phyloP scores from a whole-genome alignment of 2,797 vertebrate genomes.

The Morelia viridis region DNA sequence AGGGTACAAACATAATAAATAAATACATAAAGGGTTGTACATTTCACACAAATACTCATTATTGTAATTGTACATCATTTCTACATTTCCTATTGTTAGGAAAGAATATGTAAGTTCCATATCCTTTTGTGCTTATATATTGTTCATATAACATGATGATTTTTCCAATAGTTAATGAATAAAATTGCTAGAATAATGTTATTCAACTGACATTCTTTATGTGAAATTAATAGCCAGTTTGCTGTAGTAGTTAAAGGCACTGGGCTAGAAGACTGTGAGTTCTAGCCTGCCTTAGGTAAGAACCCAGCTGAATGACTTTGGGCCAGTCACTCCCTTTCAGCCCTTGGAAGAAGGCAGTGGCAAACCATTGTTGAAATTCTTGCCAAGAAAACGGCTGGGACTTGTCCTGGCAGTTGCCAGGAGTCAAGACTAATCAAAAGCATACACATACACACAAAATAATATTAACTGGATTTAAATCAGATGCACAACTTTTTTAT shows the following conservation, averaged over 20 bases:
- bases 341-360: neutral
- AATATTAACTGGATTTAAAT: constrained; percentile 74
- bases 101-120: constrained; percentile 44
- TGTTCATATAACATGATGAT: constrained; percentile 64
- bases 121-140: constrained; percentile 58
- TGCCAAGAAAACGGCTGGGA: neutral
- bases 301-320: neutral
- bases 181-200: constrained; percentile 66
- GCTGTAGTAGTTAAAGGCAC: neutral
- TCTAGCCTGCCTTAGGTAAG: neutral
- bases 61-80: constrained; percentile 41
- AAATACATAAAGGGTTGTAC: neutral
- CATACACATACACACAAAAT: neutral
- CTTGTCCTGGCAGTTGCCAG: neutral
- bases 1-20: neutral
- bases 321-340: neutral
- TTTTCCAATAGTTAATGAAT: constrained; percentile 69
- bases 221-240: constrained; percentile 46
- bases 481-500: constrained; percentile 73
- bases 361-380: neutral
- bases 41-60: neutral
- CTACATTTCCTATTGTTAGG: constrained; percentile 53
- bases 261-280: neutral
- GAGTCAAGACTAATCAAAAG: neutral
- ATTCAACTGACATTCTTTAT: constrained; percentile 76